phyloP scores from a whole-genome alignment of 1,140 invertebrate genomes.

The Cherax quadricarinatus region DNA sequence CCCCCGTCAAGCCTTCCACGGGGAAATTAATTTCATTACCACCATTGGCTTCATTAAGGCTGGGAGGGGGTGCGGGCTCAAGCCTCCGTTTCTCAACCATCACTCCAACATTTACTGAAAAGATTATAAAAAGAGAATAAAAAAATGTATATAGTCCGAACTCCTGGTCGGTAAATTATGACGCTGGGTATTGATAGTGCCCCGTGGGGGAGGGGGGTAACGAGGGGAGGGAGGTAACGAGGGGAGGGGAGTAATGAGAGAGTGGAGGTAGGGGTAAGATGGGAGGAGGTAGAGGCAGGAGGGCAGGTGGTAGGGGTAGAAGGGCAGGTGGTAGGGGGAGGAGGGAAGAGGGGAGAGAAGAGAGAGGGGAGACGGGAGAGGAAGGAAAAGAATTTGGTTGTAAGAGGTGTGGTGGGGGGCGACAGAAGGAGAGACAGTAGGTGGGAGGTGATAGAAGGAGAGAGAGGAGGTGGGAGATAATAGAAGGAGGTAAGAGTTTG shows the following conservation, averaged over 20 bases:
- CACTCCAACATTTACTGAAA: neutral
- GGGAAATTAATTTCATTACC: conserved; percentile 29
- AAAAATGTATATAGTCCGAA: neutral
- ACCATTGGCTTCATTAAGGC: conserved; percentile 20
- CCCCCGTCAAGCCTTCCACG: neutral
- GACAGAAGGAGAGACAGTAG: neutral
- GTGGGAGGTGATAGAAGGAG: no score
- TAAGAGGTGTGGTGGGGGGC: neutral
- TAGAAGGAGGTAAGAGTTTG: neutral
- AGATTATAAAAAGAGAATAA: neutral
- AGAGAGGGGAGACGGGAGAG: neutral
- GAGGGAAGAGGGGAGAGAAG: neutral
- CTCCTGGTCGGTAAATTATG: no score
- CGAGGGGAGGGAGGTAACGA: no score
- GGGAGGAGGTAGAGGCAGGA: no score
- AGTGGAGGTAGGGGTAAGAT: no score
- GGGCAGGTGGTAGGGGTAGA: no score
- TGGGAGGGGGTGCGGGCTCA: neutral
- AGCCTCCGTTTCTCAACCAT: neutral
- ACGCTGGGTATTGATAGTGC: neutral
- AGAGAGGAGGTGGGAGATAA: neutral
- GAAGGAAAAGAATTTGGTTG: neutral
- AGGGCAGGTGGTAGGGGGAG: neutral
- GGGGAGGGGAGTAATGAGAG: no score
- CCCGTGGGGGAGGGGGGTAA: neutral